phyloP scores from a whole-genome alignment of 2,113 vertebrate genomes.

The Equus przewalskii region DNA sequence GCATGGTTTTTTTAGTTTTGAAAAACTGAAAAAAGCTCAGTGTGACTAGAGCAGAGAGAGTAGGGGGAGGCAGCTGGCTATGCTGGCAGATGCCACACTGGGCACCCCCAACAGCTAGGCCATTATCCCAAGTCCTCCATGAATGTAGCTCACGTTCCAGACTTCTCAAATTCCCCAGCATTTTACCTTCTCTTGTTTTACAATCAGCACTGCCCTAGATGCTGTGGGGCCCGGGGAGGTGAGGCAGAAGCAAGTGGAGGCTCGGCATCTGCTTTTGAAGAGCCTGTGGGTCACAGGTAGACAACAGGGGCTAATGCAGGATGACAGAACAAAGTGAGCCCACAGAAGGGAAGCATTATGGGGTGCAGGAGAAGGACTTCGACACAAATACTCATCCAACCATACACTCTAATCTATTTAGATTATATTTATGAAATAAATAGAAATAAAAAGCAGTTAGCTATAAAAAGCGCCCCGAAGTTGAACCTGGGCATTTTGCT shows the following conservation, averaged over 20 bases:
- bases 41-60: neutral
- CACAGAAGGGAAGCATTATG: rapidly evolving
- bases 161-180: neutral
- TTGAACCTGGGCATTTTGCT: neutral
- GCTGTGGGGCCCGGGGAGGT: rapidly evolving
- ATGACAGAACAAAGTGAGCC: neutral
- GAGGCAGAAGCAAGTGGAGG: neutral
- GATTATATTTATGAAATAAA: neutral
- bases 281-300: neutral
- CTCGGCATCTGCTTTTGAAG: neutral
- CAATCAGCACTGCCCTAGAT: neutral
- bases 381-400: too few relatives aligned
- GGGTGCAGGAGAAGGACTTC: neutral
- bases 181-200: neutral
- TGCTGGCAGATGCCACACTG: rapidly evolving
- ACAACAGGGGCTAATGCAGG: rapidly evolving
- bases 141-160: neutral
- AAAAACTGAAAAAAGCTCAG: neutral
- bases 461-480: neutral
- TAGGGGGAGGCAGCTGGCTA: too few relatives aligned
- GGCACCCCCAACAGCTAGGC: too few relatives aligned
- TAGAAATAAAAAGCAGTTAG: neutral
- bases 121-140: neutral
- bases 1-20: neutral
- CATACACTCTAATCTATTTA: neutral